Percentiles rank a stretch among this genome's conserved stretches.
These are phyloP conservation scores for Hydrolagus affinis DNA, from an alignment of 2,113 vertebrate genomes.

Conservation along the genomic window DNA sequence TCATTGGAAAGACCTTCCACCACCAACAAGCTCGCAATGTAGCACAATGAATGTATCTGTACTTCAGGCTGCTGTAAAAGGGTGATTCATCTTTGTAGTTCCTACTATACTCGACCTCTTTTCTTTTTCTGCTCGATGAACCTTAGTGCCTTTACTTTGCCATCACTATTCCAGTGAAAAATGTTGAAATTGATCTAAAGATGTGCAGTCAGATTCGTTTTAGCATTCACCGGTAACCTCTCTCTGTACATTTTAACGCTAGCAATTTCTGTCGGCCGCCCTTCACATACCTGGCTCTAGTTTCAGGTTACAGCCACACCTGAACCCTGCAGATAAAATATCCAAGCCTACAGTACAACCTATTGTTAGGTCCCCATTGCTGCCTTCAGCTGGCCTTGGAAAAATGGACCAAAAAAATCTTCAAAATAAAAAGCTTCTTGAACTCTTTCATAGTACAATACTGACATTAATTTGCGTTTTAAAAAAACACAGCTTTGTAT, in stretches of 20 bases:
- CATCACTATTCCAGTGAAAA: neutral
- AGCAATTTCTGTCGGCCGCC: neutral
- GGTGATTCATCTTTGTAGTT: neutral
- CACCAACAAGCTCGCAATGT: neutral
- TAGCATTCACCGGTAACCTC: neutral
- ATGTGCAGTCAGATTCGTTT: neutral
- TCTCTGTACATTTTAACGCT: neutral
- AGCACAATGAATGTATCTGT: neutral
- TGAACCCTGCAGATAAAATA: slow-evolving; percentile 19
- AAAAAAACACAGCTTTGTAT: neutral
- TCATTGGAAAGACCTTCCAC: neutral
- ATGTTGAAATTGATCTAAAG: neutral
- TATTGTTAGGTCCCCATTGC: neutral
- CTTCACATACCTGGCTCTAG: neutral
- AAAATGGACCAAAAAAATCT: neutral
- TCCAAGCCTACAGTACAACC: neutral
- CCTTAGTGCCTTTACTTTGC: neutral
- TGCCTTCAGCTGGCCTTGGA: slow-evolving; percentile 10
- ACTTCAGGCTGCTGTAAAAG: neutral
- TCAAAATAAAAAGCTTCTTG: neutral
- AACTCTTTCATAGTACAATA: neutral
- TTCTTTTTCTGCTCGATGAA: neutral
- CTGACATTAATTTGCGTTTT: neutral
- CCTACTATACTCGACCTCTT: neutral
- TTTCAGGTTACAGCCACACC: slow-evolving; percentile 26